phyloP scores from a whole-genome alignment of 2,797 vertebrate genomes.

The Phylloscopus collybita region DNA sequence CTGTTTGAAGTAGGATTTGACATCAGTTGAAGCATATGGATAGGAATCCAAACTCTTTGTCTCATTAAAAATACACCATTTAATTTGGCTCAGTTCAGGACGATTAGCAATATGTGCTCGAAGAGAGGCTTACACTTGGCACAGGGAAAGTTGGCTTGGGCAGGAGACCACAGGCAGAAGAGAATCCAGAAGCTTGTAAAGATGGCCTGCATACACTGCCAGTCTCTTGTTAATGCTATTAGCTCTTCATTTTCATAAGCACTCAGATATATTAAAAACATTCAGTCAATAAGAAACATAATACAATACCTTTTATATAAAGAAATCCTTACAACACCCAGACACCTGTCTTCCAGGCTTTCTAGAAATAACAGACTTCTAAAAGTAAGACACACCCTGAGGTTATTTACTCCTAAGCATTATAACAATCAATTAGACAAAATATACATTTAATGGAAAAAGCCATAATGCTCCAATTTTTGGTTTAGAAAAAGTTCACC shows the following conservation, averaged over 20 bases:
- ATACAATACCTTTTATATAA: neutral
- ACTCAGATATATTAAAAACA: neutral
- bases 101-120: conserved; percentile 46
- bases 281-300: neutral
- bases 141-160: neutral
- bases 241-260: conserved; percentile 34
- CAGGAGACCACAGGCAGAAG: neutral
- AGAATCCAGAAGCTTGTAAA: conserved; percentile 32
- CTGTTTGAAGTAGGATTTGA: conserved; percentile 60
- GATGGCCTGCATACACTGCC: neutral
- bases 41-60: conserved; percentile 57
- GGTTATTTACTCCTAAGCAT: neutral
- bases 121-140: conserved; percentile 23
- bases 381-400: neutral
- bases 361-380: neutral
- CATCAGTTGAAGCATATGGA: conserved; percentile 61
- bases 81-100: conserved; percentile 55
- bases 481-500: neutral
- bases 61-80: conserved; percentile 68
- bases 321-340: neutral
- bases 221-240: conserved; percentile 6
- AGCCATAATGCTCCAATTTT: neutral
- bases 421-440: neutral
- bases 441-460: neutral
- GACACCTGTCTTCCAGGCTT: neutral